Evolutionary conservation across 2,888 invertebrate species (phyloP).

Genomic region (Lordiphosa fenestrarum): DNA sequence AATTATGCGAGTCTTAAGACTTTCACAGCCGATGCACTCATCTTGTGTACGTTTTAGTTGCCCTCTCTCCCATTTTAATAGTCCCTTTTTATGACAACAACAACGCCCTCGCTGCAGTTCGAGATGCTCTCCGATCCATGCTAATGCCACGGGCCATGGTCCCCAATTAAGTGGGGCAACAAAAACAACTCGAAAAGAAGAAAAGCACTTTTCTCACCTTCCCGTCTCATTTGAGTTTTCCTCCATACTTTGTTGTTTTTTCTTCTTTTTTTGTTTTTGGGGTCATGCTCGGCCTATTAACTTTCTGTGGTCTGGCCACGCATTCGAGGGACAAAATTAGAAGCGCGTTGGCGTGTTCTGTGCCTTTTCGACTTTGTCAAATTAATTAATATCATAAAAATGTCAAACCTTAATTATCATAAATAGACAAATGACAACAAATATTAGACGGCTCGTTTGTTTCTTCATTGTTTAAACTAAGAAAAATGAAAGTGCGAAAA

Average conservation of each 20-base stretch:
- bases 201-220: slow-evolving; percentile 58
- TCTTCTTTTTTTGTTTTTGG: slow-evolving; percentile 37
- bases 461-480: slow-evolving; percentile 14
- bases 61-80: slow-evolving; percentile 9
- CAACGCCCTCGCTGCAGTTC: slow-evolving; percentile 48
- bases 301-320: slow-evolving; percentile 63
- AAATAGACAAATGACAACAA: slow-evolving; percentile 71
- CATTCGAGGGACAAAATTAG: slow-evolving; percentile 69
- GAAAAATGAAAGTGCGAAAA: slow-evolving; percentile 40
- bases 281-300: slow-evolving; percentile 65
- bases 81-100: too few relatives aligned
- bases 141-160: slow-evolving; percentile 46
- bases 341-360: slow-evolving; percentile 49
- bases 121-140: slow-evolving; percentile 54
- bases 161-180: slow-evolving; percentile 51
- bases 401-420: slow-evolving; percentile 72
- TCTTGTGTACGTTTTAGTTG: too few relatives aligned
- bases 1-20: too few relatives aligned
- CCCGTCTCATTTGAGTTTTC: slow-evolving; percentile 22
- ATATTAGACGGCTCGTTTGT: slow-evolving; percentile 63
- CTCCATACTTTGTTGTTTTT: slow-evolving; percentile 12
- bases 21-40: too few relatives aligned
- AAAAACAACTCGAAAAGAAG: slow-evolving; percentile 15
- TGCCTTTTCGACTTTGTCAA: slow-evolving; percentile 46
- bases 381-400: slow-evolving; percentile 75